Conservation (phyloP, 2,113 vertebrate genomes). For the Romanogobio albipinnatus region DNA sequence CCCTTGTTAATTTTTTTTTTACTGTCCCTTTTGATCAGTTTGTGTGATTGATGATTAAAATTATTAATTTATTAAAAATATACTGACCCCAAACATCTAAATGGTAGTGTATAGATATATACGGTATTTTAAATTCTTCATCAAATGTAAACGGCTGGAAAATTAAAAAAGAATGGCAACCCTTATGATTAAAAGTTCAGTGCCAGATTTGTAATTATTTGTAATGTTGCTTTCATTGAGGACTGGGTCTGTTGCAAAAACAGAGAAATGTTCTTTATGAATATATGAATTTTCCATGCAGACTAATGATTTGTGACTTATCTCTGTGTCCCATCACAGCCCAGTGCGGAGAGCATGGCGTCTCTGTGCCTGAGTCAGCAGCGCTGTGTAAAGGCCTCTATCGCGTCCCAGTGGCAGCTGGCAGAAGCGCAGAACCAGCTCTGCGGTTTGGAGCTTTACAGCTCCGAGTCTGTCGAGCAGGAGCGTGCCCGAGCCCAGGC, state of each 20-base stretch:
- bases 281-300: not conserved
- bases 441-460: conserved; percentile 88
- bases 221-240: not conserved
- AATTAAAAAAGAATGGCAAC: not conserved
- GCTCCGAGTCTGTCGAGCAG: conserved; percentile 91
- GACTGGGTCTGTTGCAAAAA: not conserved
- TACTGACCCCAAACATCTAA: too few species aligned
- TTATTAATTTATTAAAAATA: too few species aligned
- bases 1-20: too few species aligned
- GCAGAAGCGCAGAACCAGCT: conserved; percentile 96
- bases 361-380: conserved; percentile 88
- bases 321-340: conserved; percentile 58
- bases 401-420: conserved; percentile 91
- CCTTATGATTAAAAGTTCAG: not conserved
- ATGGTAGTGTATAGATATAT: too few species aligned
- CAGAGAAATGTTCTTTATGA: not conserved
- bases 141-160: too few species aligned
- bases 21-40: too few species aligned
- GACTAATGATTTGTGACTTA: not conserved
- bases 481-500: conserved; percentile 84
- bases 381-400: conserved; percentile 87
- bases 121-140: too few species aligned
- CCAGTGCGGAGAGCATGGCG: conserved; percentile 80
- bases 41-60: too few species aligned
- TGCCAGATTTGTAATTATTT: not conserved